phyloP scores from a whole-genome alignment of 2,888 invertebrate genomes.

The Drosophila prostipennis region DNA sequence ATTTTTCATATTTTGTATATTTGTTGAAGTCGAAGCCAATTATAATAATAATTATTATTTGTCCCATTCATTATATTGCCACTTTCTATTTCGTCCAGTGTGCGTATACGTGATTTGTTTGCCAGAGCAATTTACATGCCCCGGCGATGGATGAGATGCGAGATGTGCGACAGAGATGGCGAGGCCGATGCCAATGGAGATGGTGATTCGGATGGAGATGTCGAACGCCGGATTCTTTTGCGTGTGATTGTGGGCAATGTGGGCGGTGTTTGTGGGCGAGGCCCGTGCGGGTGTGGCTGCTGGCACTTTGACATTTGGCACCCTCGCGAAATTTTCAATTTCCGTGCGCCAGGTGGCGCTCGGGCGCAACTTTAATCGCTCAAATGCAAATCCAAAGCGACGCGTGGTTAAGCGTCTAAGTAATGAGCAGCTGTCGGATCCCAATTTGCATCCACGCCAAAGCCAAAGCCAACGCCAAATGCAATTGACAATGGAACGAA shows the following conservation, averaged over 20 bases:
- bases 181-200: constrained; percentile 40
- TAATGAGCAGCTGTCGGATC: constrained; percentile 61
- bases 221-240: constrained; percentile 42
- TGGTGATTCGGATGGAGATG: constrained; percentile 40
- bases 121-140: constrained; percentile 73
- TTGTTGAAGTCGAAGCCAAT: too few species aligned
- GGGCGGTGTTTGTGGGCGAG: constrained; percentile 8
- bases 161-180: constrained; percentile 39
- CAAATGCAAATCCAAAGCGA: constrained; percentile 67
- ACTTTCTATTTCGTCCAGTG: constrained; percentile 17
- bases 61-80: too few species aligned
- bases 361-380: constrained; percentile 67
- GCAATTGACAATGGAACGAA: constrained; percentile 62
- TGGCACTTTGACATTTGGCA: constrained; percentile 71
- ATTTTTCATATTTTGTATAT: too few species aligned
- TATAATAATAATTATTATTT: too few species aligned
- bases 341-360: constrained; percentile 57
- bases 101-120: constrained; percentile 72
- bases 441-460: constrained; percentile 65
- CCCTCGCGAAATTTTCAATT: constrained; percentile 57
- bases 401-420: constrained; percentile 71
- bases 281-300: constrained; percentile 23
- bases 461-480: constrained; percentile 50
- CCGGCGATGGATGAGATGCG: constrained; percentile 45
- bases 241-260: constrained; percentile 31